phyloP scores from a whole-genome alignment of 2,888 invertebrate genomes.

The Agrotis segetum region DNA sequence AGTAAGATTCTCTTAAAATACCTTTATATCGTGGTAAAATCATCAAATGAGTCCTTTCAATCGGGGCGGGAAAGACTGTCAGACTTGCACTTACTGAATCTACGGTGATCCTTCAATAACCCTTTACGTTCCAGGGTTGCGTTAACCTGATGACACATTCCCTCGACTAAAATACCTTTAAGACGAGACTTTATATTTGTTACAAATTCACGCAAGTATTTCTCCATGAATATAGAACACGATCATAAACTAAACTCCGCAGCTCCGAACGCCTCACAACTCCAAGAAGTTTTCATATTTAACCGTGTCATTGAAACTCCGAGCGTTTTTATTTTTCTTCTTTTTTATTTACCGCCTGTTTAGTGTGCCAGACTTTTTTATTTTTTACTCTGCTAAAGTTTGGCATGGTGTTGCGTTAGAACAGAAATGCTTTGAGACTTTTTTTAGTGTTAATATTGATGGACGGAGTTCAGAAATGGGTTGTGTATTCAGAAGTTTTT shows the following conservation, averaged over 20 bases:
- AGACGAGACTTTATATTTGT: no score
- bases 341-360: conserved; percentile 31
- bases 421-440: conserved; percentile 23
- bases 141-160: no score
- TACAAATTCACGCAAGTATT: conserved; percentile 20
- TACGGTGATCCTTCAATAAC: no score
- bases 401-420: background rate
- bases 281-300: conserved; percentile 58
- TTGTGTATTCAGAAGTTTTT: no score
- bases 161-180: no score
- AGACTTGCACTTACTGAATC: no score
- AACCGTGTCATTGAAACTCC: conserved; percentile 57
- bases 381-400: conserved; percentile 38
- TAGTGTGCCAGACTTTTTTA: conserved; percentile 40
- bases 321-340: conserved; percentile 22
- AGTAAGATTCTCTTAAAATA: background rate
- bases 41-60: no score
- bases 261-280: conserved; percentile 31
- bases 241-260: conserved; percentile 31
- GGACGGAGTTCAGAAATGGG: background rate
- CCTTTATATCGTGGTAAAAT: background rate
- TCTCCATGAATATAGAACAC: conserved; percentile 28
- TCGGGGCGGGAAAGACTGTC: no score
- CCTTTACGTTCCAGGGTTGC: no score
- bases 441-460: conserved; percentile 18